These are phyloP conservation scores for Bubo bubo DNA, from an alignment of 2,113 vertebrate species.

Conservation along the genomic window DNA sequence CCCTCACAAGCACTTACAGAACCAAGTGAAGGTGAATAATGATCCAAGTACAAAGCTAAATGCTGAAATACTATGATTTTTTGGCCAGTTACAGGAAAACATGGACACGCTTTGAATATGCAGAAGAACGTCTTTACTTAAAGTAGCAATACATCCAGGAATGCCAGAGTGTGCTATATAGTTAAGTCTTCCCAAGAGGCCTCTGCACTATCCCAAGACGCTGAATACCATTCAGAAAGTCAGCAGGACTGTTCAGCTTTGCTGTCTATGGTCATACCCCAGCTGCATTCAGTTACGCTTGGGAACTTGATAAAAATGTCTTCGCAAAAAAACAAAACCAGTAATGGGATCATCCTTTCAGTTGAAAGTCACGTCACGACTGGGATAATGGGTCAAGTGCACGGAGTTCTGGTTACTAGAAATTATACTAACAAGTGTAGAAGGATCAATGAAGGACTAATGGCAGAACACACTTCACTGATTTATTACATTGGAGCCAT, in stretches of 20 bases:
- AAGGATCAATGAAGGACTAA: neutral
- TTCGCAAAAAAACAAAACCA: neutral
- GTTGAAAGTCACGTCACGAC: neutral
- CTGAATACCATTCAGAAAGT: neutral
- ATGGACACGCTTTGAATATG: neutral
- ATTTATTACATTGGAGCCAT: neutral
- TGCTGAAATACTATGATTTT: neutral
- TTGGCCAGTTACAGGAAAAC: neutral
- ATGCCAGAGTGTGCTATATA: fast-evolving
- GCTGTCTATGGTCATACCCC: neutral
- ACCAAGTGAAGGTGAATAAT: neutral
- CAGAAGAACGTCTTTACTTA: neutral
- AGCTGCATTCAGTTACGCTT: neutral
- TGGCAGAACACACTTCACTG: neutral
- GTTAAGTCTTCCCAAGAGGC: neutral
- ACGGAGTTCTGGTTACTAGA: neutral
- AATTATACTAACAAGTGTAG: neutral
- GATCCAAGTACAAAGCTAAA: neutral
- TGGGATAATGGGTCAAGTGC: neutral
- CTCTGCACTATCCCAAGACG: neutral
- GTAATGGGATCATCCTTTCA: neutral
- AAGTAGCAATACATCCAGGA: neutral
- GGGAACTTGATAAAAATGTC: neutral
- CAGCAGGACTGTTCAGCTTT: neutral
- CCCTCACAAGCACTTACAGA: neutral